These are phyloP conservation scores for Phoebastria nigripes DNA, from an alignment of 2,797 vertebrate genomes.

Conservation along the genomic window DNA sequence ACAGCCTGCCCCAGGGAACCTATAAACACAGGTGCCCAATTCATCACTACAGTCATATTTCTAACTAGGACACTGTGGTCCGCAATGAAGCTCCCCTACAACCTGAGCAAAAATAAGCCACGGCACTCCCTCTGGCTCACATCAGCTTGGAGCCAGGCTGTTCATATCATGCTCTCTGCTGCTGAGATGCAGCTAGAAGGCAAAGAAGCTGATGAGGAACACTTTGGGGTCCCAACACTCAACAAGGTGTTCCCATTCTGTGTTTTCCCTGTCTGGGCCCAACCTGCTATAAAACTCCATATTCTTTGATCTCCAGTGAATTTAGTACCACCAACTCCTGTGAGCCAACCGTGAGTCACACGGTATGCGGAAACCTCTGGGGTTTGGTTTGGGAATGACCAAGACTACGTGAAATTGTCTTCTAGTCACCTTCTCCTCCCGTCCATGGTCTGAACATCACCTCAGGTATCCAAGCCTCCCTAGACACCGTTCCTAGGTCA, in stretches of 20 bases:
- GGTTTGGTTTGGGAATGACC: constrained; percentile 15
- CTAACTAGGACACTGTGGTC: constrained; percentile 25
- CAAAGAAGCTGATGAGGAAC: neutral
- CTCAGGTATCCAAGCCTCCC: neutral
- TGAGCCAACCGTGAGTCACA: neutral
- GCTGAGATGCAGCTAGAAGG: neutral
- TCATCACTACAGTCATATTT: neutral
- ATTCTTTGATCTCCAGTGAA: constrained; percentile 34
- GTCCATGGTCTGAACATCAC: neutral
- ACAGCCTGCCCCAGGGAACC: constrained; percentile 9
- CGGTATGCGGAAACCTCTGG: neutral
- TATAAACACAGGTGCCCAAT: neutral
- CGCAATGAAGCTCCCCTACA: neutral
- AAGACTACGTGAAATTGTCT: neutral
- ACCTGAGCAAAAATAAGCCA: neutral
- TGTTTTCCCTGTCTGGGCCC: neutral
- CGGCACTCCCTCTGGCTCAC: neutral
- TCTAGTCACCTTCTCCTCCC: constrained; percentile 43
- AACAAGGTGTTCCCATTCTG: neutral
- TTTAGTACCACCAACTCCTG: neutral
- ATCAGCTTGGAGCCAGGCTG: neutral
- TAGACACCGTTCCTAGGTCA: neutral
- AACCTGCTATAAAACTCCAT: neutral
- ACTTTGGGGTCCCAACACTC: neutral
- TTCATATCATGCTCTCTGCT: neutral